Evolutionary conservation across 1,140 invertebrate genomes (phyloP).

Genomic region (Cydia strobilella): DNA sequence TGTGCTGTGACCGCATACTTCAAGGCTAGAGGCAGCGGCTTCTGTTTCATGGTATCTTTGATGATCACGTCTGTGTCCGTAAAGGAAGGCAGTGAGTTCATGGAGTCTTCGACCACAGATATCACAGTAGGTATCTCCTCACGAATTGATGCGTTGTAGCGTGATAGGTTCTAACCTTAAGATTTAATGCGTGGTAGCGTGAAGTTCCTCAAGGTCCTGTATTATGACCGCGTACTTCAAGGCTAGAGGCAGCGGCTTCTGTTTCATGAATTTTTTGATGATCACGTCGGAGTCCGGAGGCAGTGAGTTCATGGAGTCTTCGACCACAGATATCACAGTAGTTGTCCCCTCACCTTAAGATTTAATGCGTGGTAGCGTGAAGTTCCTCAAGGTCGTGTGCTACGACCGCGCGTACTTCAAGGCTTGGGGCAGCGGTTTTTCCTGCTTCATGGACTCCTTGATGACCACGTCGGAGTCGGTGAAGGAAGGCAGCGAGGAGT

Average conservation of each 20-base stretch:
- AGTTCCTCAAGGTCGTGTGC: conserved; percentile 16
- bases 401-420: conserved; percentile 67
- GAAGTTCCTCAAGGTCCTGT: not conserved
- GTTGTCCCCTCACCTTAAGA: not conserved
- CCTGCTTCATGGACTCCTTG: conserved; percentile 68
- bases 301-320: conserved; percentile 43
- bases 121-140: not conserved
- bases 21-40: conserved; percentile 57
- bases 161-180: not conserved
- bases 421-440: conserved; percentile 62
- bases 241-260: conserved; percentile 59
- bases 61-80: conserved; percentile 54
- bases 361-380: too few relatives aligned
- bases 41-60: conserved; percentile 66
- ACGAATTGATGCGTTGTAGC: not conserved
- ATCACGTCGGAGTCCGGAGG: conserved; percentile 54
- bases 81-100: conserved; percentile 43
- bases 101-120: conserved; percentile 41
- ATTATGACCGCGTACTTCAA: conserved; percentile 67
- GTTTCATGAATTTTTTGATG: conserved; percentile 64
- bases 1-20: conserved; percentile 64
- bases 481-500: conserved; percentile 43
- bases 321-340: conserved; percentile 15
- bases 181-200: too few relatives aligned
- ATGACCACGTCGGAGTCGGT: conserved; percentile 56